These are phyloP conservation scores for Erinaceus europaeus DNA, from an alignment of 2,113 vertebrate species.

Conservation along the genomic window DNA sequence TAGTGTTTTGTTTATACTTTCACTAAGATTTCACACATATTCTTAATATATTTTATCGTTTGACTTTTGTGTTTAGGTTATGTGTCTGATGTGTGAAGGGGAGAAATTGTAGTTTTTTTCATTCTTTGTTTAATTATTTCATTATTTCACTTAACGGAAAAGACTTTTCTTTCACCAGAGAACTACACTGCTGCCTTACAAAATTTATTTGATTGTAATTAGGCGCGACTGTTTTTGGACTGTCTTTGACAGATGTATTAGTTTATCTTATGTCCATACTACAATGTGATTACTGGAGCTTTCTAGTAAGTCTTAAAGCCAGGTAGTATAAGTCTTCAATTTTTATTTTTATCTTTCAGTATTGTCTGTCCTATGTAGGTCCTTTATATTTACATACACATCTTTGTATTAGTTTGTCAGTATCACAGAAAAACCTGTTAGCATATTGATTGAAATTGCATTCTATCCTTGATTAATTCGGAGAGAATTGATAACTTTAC, in stretches of 20 bases:
- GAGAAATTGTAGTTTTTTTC: background rate
- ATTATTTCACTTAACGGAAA: background rate
- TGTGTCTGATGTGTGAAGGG: background rate
- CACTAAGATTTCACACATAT: background rate
- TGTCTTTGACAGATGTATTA: background rate
- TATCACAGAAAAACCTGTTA: background rate
- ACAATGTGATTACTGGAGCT: background rate
- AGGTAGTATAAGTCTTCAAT: background rate
- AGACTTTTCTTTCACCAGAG: background rate
- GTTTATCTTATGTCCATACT: background rate
- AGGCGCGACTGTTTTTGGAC: background rate
- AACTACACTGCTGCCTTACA: background rate
- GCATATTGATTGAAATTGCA: background rate
- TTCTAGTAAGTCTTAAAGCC: background rate
- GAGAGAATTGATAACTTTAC: background rate
- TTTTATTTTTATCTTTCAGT: background rate
- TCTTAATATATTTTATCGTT: background rate
- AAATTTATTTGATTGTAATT: slow-evolving; percentile 10
- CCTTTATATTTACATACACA: background rate
- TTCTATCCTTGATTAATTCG: background rate
- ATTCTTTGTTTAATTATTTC: background rate
- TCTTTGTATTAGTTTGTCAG: background rate
- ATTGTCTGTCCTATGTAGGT: background rate
- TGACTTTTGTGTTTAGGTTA: background rate
- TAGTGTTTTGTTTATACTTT: background rate